Conservation (phyloP, 1,140 invertebrate species). For the Drosophila tani region DNA sequence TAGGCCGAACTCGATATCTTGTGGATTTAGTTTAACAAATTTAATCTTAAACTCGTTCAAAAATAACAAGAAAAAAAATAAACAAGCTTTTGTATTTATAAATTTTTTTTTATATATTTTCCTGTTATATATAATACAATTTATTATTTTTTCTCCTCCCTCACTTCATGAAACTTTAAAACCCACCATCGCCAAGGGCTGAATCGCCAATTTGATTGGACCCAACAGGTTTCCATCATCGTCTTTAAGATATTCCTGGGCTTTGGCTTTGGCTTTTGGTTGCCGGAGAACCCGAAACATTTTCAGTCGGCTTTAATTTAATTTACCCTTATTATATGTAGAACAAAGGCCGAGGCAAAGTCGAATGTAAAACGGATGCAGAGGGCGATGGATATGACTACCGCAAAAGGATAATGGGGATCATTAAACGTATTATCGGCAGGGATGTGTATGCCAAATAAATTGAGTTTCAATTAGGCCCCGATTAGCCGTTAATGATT, state of each 20-base stretch:
- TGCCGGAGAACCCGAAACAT: conserved; percentile 23
- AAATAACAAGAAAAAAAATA: too few relatives aligned
- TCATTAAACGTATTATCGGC: conserved; percentile 55
- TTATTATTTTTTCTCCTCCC: neutral
- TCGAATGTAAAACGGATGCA: conserved; percentile 25
- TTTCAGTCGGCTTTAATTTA: conserved; percentile 56
- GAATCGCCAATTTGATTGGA: conserved; percentile 25
- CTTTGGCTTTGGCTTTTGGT: conserved; percentile 16
- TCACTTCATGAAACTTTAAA: neutral
- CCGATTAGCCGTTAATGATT: conserved; percentile 65
- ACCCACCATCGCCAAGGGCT: conserved; percentile 3
- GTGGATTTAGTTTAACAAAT: neutral
- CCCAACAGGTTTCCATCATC: conserved; percentile 54
- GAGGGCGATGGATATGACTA: conserved; percentile 44
- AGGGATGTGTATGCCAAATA: conserved; percentile 51
- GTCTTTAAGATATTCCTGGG: conserved; percentile 29
- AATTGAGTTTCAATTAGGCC: conserved; percentile 67
- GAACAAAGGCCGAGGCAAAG: conserved; percentile 17
- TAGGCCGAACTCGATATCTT: too few relatives aligned
- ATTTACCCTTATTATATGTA: conserved; percentile 74
- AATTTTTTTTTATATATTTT: neutral
- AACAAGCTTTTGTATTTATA: too few relatives aligned
- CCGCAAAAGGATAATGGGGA: conserved; percentile 63
- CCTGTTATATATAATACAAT: neutral
- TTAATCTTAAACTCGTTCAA: neutral